phyloP scores from a whole-genome alignment of 2,113 vertebrate species.

The Melanocharis versteri region DNA sequence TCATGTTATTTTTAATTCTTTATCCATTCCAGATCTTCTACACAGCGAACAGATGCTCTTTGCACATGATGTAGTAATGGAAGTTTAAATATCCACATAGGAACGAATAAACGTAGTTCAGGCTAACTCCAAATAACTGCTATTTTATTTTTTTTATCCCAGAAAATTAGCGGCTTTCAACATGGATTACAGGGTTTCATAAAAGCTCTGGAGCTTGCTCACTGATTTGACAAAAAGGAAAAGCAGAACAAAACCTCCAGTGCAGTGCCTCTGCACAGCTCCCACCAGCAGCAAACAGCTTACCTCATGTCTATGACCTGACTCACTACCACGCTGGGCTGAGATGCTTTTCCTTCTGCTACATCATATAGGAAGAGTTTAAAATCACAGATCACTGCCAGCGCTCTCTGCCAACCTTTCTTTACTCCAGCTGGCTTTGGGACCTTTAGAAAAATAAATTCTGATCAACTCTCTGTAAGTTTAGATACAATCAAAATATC shows the following conservation, averaged over 20 bases:
- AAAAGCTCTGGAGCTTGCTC: not conserved
- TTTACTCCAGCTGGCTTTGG: conserved; percentile 97
- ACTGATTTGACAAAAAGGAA: not conserved
- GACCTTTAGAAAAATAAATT: conserved; percentile 76
- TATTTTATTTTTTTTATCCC: not conserved
- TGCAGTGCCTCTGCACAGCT: not conserved
- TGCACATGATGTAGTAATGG: not conserved
- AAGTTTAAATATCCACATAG: not conserved
- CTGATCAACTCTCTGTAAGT: not conserved
- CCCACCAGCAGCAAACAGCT: not conserved
- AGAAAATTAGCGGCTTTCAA: not conserved
- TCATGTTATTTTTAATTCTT: not conserved
- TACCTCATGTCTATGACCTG: conserved; percentile 99
- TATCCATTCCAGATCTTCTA: not conserved
- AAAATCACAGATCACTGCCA: conserved; percentile 96
- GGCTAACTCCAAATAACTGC: not conserved
- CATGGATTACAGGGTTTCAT: not conserved
- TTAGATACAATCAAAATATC: not conserved
- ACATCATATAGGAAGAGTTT: conserved; percentile 96
- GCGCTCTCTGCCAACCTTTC: conserved; percentile 94
- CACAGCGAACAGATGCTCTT: not conserved
- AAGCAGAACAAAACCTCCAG: not conserved
- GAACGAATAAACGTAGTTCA: not conserved
- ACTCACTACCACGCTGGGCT: conserved; percentile 88
- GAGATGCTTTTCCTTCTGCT: conserved; percentile 89